Conservation (phyloP, 2,797 vertebrate genomes). For the Pantherophis alleghaniensis region DNA sequence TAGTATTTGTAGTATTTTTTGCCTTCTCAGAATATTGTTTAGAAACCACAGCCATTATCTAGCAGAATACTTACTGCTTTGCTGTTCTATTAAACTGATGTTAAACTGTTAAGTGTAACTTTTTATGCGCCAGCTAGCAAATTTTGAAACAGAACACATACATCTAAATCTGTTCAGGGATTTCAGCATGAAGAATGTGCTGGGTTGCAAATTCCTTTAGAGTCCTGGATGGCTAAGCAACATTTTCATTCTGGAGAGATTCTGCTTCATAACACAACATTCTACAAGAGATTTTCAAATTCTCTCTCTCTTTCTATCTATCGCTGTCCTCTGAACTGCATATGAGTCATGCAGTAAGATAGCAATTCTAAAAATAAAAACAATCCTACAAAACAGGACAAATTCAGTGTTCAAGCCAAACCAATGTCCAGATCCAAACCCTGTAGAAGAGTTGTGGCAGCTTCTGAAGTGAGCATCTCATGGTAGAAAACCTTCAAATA, state of each 20-base stretch:
- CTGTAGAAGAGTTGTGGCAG: background rate
- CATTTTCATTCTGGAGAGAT: background rate
- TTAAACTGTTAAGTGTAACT: background rate
- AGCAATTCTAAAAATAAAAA: background rate
- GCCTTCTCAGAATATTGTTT: background rate
- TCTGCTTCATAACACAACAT: background rate
- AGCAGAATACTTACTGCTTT: background rate
- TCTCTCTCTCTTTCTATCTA: background rate
- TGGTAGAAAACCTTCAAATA: background rate
- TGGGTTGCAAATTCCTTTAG: background rate
- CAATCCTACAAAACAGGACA: background rate
- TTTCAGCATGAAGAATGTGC: slow-evolving; percentile 19
- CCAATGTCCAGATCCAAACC: background rate
- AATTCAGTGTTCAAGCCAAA: background rate
- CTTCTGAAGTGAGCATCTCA: background rate
- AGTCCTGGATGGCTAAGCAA: background rate
- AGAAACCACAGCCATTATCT: background rate
- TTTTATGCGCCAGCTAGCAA: slow-evolving; percentile 7
- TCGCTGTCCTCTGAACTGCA: background rate
- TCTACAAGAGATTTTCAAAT: background rate
- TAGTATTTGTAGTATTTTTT: slow-evolving; percentile 2
- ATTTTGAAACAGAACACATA: background rate
- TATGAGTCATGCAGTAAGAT: background rate
- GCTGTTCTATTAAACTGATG: slow-evolving; percentile 5
- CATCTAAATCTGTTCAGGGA: background rate